Base-by-base conservation (phyloP, 2,797 vertebrate genomes). In the Syngnathus rostellatus region DNA sequence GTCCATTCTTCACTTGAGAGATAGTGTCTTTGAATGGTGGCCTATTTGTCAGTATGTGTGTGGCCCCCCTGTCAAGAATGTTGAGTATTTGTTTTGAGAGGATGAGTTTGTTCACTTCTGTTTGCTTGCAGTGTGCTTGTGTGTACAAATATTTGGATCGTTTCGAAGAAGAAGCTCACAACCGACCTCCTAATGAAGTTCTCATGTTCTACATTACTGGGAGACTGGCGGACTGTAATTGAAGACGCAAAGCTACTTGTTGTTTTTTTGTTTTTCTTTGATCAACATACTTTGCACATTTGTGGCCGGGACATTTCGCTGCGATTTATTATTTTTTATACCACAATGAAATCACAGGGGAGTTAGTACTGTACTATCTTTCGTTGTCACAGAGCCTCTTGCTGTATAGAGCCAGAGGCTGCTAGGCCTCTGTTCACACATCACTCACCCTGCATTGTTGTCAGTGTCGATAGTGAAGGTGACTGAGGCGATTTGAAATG, bases 151-250 rank as follows among this genome's bases (percentile, higher is more conserved):
- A 66, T 72, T n/a, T 1, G 0, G 23, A 58, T 77, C 41, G 21
- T 55, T 68, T 61, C 38, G 70, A 64, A 40, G 53, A 67, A 40
- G 54, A 55, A 63, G 50, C 53, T 79, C 69, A 43, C 14, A n/a
- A 23, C 53, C 50, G 39, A 0, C 68, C 65, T 63, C 62, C 57
- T 77, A 77, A 85, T 71, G 65, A 60, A 51, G 62, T 71, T 66
- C 77, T 81, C 75, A 79, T 85, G 83, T 69, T 38, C 80, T 72
- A 71, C 41, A 81, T 88, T 86, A 83, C 66, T 19, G 40, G 8
- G 65, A 80, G 75, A 74, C 71, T 77, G 76, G 82, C 73, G 10
- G 62, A 31, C 31, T 0, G 1, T 85, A 79, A 85, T 77, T 73
- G 71, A 72, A 53, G 23, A 75, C 81, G 73, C 71, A 80, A 80